Conservation (phyloP, 2,113 vertebrate species). For the Athene noctua region DNA sequence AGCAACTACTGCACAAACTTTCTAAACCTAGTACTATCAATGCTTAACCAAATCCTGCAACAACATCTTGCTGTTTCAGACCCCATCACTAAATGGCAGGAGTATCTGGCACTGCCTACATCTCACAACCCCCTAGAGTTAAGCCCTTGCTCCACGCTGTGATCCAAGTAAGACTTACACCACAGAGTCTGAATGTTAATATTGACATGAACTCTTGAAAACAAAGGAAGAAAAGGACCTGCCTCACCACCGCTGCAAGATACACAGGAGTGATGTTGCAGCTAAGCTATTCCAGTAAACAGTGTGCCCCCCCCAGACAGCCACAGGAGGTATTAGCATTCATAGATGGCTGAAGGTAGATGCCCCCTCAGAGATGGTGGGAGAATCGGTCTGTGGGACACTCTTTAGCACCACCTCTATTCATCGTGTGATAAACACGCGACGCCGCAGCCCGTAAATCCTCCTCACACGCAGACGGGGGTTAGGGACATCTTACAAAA, state of each 20-base stretch:
- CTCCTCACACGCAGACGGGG: background rate
- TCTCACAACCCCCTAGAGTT: fast-evolving
- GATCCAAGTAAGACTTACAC: background rate
- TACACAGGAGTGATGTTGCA: background rate
- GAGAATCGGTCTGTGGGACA: background rate
- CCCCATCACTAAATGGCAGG: background rate
- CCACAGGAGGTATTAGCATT: background rate
- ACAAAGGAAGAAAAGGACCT: background rate
- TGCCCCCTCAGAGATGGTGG: background rate
- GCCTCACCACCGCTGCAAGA: background rate
- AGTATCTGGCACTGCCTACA: background rate
- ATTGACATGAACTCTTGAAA: background rate
- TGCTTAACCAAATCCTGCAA: background rate
- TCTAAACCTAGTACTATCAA: background rate
- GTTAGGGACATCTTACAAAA: background rate
- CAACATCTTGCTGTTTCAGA: background rate
- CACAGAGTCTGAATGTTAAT: background rate
- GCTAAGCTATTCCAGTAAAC: background rate
- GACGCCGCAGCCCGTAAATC: background rate
- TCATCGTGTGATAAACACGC: fast-evolving
- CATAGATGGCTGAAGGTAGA: background rate
- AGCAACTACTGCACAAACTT: background rate
- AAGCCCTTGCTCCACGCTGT: background rate
- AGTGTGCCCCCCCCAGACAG: fast-evolving
- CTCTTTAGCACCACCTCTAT: background rate